Evolutionary conservation across 2,888 invertebrate genomes (phyloP), one percentile per base, ranked within the genome.

Genomic region (Amblyteles armatorius): DNA sequence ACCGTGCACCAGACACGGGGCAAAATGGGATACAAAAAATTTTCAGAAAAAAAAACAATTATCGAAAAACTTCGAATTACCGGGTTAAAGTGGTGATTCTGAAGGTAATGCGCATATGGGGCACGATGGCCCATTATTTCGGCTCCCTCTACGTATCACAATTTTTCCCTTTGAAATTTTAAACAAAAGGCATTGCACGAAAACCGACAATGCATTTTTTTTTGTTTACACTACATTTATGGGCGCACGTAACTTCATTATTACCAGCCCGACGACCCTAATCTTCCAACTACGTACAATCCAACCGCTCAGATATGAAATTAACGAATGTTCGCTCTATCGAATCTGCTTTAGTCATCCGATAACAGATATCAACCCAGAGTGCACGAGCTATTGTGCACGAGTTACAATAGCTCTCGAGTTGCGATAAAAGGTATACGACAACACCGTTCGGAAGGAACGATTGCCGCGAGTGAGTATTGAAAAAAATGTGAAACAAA

Each of bases 341-440:
- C 57, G 22, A 26, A 57, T 13, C 11, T 22, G 13, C 11, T 26
- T 26, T 57, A 57, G 6, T 22, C 57, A 26, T 26, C 13, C 22
- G 57, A 57, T 57, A 57, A 13, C 11, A 22, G 57, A 44, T 57
- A 57, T 36, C 68, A 60, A 36, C 33, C 3, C 0, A 0, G n/a
- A 22, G 29, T 57, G 57, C 11, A 57, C 57, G 26, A 13, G 11
- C 11, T 26, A 65, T 36, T 33, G 73, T 65, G 72, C 19, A 65
- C 81, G 81, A 63, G 9, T 44, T 48, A 72, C 57, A 72, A 72
- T 65, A 55, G 52, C 50, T 40, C 50, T 26, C 72, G 72, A 79
- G 79, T 65, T 40, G 40, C 40, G 40, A 40, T 40, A 40, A 40
- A 40, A 40, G 40, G 40, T 40, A 11, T 40, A 40, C 40, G 2